Evolutionary conservation across 2,888 invertebrate species (phyloP).

Genomic region (Conus canariensis): DNA sequence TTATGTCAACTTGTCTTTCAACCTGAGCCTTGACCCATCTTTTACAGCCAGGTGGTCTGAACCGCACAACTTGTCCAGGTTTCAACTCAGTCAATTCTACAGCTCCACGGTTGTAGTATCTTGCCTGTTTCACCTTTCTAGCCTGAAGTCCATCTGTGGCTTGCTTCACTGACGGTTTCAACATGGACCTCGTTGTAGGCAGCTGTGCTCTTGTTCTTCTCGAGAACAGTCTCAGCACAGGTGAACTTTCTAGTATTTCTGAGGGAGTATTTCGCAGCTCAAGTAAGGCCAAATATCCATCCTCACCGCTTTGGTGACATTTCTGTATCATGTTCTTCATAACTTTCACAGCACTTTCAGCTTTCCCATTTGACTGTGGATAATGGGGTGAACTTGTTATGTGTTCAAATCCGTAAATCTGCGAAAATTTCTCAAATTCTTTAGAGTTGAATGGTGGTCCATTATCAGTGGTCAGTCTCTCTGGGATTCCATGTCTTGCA

Average conservation of each 20-base stretch:
- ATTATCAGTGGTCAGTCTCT: not conserved
- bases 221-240: constrained; percentile 17
- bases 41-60: not conserved
- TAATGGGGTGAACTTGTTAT: not conserved
- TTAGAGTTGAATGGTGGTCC: not conserved
- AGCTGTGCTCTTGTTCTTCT: constrained; percentile 30
- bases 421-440: not conserved
- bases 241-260: constrained; percentile 25
- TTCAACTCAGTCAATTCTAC: constrained; percentile 1
- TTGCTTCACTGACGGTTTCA: constrained; percentile 22
- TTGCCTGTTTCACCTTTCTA: constrained; percentile 11
- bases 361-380: constrained; percentile 11
- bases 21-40: not conserved
- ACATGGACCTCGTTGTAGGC: not conserved
- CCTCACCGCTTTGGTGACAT: not conserved
- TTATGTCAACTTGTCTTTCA: too few species aligned
- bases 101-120: not conserved
- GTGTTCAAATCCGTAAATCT: constrained; percentile 9
- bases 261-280: constrained; percentile 22
- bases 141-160: not conserved
- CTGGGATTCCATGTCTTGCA: constrained; percentile 17
- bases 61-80: constrained; percentile 12
- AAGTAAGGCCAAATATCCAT: not conserved
- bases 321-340: not conserved
- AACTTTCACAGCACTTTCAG: constrained; percentile 26